A percentile compares a stretch with the other conserved stretches of the same genome.
These are phyloP conservation scores for Drymodes brunneopygia DNA, from an alignment of 2,113 vertebrate genomes.

Conservation along the genomic window DNA sequence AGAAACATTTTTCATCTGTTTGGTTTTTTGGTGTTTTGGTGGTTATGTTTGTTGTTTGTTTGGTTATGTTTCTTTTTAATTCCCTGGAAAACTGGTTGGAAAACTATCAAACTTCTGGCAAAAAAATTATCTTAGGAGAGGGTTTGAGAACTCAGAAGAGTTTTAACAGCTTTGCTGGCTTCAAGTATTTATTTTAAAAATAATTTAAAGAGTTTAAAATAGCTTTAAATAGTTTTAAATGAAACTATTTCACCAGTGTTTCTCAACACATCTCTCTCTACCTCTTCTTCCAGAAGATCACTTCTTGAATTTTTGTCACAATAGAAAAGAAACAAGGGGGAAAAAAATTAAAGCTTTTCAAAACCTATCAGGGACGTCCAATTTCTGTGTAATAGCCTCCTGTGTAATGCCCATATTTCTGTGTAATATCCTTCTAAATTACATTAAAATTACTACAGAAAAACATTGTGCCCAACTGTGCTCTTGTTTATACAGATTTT, in stretches of 20 bases:
- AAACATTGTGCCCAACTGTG: background rate
- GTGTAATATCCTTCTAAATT: background rate
- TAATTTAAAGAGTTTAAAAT: background rate
- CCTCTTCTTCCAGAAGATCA: background rate
- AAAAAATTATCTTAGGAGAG: background rate
- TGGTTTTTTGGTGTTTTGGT: background rate
- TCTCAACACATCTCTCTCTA: background rate
- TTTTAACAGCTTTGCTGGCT: background rate
- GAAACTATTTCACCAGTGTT: background rate
- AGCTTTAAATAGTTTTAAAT: background rate
- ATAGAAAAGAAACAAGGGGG: background rate
- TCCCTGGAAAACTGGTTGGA: background rate
- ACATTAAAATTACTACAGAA: background rate
- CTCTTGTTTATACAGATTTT: background rate
- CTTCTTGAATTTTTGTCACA: background rate
- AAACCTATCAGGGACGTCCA: background rate
- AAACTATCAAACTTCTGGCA: background rate
- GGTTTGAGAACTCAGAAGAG: background rate
- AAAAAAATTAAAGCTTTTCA: background rate
- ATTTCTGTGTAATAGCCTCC: background rate
- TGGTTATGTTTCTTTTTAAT: background rate
- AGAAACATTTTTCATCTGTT: background rate
- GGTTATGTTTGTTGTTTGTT: fast-evolving
- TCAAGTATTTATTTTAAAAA: background rate
- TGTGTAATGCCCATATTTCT: background rate